Percentiles rank a stretch among this genome's conserved stretches.
phyloP scores from a whole-genome alignment of 2,113 vertebrate species.

The Heterocephalus glaber region DNA sequence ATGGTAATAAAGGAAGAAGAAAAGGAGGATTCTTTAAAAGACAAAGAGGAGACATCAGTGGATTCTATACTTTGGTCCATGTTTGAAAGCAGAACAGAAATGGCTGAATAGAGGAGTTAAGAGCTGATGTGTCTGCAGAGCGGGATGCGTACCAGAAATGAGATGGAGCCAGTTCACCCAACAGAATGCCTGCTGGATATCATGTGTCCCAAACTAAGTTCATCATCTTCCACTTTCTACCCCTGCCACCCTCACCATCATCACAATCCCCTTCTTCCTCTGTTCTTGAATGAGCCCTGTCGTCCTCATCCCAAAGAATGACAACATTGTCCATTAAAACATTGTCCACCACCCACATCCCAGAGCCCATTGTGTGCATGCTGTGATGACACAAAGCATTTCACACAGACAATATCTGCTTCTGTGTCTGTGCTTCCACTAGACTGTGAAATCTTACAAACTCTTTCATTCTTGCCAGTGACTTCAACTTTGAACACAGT shows the following conservation, averaged over 20 bases:
- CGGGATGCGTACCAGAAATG: background rate
- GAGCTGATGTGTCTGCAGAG: background rate
- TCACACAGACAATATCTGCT: background rate
- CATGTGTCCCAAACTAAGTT: background rate
- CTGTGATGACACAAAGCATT: background rate
- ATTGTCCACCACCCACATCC: background rate
- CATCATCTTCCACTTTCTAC: background rate
- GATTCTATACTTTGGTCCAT: background rate
- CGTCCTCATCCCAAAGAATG: background rate
- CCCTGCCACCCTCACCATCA: too few species aligned
- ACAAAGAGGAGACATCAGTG: background rate
- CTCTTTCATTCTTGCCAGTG: background rate
- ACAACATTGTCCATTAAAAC: background rate
- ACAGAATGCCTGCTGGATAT: background rate
- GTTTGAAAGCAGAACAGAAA: background rate
- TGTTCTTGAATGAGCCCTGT: background rate
- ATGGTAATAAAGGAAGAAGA: background rate
- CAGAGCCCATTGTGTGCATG: background rate
- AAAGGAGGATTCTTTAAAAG: conserved; percentile 21
- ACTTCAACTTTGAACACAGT: background rate
- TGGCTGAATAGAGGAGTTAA: background rate
- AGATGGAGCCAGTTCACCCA: background rate
- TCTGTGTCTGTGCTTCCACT: background rate
- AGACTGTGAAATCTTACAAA: background rate
- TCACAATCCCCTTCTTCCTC: background rate